phyloP scores from a whole-genome alignment of 2,797 vertebrate genomes.

The Margarornis squamiger region DNA sequence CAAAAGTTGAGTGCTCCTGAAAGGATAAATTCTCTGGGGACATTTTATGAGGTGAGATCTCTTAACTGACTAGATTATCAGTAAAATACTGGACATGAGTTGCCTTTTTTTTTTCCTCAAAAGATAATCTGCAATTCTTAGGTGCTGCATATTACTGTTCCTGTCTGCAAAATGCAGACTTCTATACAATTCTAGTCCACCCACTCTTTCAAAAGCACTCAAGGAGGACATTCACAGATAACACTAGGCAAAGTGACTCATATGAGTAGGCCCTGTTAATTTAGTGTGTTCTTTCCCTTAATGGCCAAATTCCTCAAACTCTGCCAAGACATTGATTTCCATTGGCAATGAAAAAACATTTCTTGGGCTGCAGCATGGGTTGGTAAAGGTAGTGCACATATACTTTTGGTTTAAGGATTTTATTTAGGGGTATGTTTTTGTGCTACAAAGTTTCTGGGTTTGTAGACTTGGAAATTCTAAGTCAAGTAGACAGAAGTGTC shows the following conservation, averaged over 20 bases:
- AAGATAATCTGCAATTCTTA: neutral
- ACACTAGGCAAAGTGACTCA: neutral
- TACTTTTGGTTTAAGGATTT: neutral
- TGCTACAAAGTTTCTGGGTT: neutral
- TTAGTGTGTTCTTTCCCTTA: neutral
- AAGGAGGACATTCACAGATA: neutral
- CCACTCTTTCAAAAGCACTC: neutral
- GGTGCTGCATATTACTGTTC: neutral
- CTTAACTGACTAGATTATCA: neutral
- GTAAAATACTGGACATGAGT: neutral
- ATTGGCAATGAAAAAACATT: neutral
- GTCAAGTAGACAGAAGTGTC: neutral
- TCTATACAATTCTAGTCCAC: neutral
- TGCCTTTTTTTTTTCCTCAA: neutral
- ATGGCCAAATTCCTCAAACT: neutral
- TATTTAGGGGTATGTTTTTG: neutral
- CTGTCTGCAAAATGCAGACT: neutral
- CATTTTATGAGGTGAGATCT: neutral
- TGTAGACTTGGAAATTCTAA: neutral
- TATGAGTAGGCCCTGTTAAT: neutral
- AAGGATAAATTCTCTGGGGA: neutral
- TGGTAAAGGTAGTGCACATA: neutral
- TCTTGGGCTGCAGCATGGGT: neutral
- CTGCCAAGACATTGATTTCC: neutral
- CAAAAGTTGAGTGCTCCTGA: neutral